Evolutionary conservation across 2,113 vertebrate genomes (phyloP).

Genomic region (Cyrtonyx montezumae): DNA sequence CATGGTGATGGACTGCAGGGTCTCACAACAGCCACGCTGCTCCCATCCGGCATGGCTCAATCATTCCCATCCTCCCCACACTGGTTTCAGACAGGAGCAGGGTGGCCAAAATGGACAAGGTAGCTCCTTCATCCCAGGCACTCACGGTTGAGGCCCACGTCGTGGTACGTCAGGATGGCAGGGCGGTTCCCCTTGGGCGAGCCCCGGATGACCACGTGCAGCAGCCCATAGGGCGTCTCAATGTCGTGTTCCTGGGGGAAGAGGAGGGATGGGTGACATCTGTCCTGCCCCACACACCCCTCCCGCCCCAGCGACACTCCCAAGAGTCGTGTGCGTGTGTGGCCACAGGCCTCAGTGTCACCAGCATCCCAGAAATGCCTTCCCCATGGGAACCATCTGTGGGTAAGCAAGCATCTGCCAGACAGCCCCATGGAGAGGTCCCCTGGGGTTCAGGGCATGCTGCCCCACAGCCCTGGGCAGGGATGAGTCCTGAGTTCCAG

Average conservation of each 20-base stretch:
- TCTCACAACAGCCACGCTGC: not conserved
- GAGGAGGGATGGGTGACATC: not conserved
- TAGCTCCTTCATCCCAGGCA: not conserved
- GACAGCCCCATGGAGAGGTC: not conserved
- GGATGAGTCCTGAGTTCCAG: not conserved
- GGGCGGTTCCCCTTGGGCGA: conserved; percentile 95
- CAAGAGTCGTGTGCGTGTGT: no score
- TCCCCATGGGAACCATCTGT: not conserved
- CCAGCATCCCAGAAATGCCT: not conserved
- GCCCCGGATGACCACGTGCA: conserved; percentile 95
- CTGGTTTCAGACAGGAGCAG: not conserved
- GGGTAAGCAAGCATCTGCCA: not conserved
- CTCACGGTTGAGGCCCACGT: conserved; percentile 98
- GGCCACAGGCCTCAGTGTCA: not conserved
- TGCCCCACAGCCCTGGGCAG: not conserved
- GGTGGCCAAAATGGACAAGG: not conserved
- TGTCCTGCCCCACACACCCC: not conserved
- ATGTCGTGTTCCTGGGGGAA: conserved; percentile 92
- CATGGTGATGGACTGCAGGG: not conserved
- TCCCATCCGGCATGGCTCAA: not conserved
- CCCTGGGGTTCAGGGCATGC: not conserved
- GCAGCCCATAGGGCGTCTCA: conserved; percentile 93
- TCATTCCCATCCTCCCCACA: not conserved
- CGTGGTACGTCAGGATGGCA: conserved; percentile 95
- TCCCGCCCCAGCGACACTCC: not conserved